Evolutionary conservation across 2,888 invertebrate genomes (phyloP).

Genomic region (Malthinus flaveolus): DNA sequence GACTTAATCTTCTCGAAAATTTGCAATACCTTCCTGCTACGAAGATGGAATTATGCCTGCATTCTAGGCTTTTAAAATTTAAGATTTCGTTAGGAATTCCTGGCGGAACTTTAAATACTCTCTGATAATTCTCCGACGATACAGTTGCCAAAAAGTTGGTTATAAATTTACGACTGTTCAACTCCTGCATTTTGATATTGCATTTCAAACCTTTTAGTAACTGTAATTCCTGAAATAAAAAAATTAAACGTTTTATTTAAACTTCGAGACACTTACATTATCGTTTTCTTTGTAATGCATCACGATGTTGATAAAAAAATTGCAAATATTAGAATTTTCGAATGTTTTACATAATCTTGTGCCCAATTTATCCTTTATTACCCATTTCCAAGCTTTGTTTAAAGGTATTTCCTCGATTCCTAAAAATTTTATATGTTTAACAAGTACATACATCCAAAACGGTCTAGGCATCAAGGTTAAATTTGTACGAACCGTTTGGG

Average conservation of each 20-base stretch:
- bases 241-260: slow-evolving; percentile 45
- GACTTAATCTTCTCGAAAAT: slow-evolving; percentile 80
- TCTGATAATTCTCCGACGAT: slow-evolving; percentile 56
- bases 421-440: slow-evolving; percentile 20
- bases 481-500: slow-evolving; percentile 47
- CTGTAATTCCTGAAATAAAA: slow-evolving; percentile 9
- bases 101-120: slow-evolving; percentile 60
- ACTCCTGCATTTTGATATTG: slow-evolving; percentile 45
- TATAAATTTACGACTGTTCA: slow-evolving; percentile 69
- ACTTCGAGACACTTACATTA: slow-evolving; percentile 43
- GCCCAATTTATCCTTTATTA: slow-evolving; percentile 65
- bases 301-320: slow-evolving; percentile 64
- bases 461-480: slow-evolving; percentile 29
- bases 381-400: slow-evolving; percentile 83
- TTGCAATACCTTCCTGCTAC: slow-evolving; percentile 82
- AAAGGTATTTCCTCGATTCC: slow-evolving; percentile 58
- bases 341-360: slow-evolving; percentile 58
- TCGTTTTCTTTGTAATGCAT: slow-evolving; percentile 62
- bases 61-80: slow-evolving; percentile 58
- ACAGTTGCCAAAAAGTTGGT: slow-evolving; percentile 60
- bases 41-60: slow-evolving; percentile 64
- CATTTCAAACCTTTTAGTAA: slow-evolving; percentile 8
- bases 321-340: slow-evolving; percentile 62
- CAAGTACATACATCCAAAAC: slow-evolving; percentile 4
- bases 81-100: slow-evolving; percentile 52